Conservation (phyloP, 2,888 invertebrate species). For the Corbicula japonica region DNA sequence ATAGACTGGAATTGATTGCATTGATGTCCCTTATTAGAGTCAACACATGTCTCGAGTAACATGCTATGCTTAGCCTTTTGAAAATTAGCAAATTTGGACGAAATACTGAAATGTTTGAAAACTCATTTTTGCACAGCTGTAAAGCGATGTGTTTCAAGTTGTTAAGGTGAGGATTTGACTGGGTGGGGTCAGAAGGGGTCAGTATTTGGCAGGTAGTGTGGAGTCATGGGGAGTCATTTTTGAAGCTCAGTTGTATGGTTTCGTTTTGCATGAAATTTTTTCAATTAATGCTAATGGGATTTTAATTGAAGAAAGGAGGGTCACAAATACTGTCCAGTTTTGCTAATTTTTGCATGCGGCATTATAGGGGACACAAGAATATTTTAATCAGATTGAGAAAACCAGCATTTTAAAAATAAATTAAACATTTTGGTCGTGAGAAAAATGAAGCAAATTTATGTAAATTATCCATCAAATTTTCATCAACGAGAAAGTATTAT, state of each 20-base stretch:
- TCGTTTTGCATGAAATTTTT: slow-evolving; percentile 23
- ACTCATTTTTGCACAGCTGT: not conserved
- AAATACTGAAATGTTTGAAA: not conserved
- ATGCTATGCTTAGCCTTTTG: slow-evolving; percentile 5
- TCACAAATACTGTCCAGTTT: not conserved
- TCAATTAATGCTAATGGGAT: slow-evolving; percentile 37
- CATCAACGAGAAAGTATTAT: too few species aligned
- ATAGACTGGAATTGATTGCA: slow-evolving; percentile 55
- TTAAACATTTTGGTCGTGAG: too few species aligned
- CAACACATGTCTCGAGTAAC: slow-evolving; percentile 39
- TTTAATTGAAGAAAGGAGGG: slow-evolving; percentile 27
- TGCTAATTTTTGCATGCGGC: not conserved
- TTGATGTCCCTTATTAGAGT: slow-evolving; percentile 37
- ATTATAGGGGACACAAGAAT: too few species aligned
- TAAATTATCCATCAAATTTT: too few species aligned
- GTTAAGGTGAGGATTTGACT: slow-evolving; percentile 16
- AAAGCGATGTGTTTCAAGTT: slow-evolving; percentile 9
- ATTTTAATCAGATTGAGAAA: too few species aligned
- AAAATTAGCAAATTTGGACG: not conserved
- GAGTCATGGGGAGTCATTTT: slow-evolving; percentile 11
- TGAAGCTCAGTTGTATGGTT: slow-evolving; percentile 14
- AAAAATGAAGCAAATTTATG: too few species aligned
- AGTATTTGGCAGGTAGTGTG: slow-evolving; percentile 9
- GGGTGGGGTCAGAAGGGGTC: slow-evolving; percentile 26
- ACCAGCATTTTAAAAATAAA: too few species aligned